phyloP scores from a whole-genome alignment of 2,797 vertebrate species.

The Pantherophis alleghaniensis region DNA sequence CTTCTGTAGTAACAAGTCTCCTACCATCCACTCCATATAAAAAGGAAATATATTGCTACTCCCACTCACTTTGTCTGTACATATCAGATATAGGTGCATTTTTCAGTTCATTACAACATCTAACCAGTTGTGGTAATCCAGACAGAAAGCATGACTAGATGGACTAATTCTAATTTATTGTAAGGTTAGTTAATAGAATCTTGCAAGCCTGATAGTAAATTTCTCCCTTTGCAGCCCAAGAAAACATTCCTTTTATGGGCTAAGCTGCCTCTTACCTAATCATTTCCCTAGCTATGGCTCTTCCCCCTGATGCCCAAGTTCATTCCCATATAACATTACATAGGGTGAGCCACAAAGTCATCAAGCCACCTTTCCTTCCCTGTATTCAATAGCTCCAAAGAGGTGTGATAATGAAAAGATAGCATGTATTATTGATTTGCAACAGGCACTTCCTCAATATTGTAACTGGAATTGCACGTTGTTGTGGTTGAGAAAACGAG shows the following conservation, averaged over 20 bases:
- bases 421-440: not conserved
- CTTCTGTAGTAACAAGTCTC: not conserved
- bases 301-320: not conserved
- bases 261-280: not conserved
- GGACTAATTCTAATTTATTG: not conserved
- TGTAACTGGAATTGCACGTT: not conserved
- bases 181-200: not conserved
- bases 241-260: not conserved
- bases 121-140: not conserved
- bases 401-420: not conserved
- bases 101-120: not conserved
- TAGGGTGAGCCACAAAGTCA: not conserved
- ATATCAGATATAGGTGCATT: not conserved
- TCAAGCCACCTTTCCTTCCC: not conserved
- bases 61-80: not conserved
- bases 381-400: not conserved
- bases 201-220: not conserved
- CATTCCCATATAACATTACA: not conserved
- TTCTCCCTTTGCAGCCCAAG: not conserved
- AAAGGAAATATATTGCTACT: not conserved
- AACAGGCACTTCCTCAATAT: not conserved
- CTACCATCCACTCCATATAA: not conserved
- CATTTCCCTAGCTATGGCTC: not conserved
- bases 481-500: not conserved
- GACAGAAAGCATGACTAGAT: not conserved